A percentile compares a stretch with the other conserved stretches of the same genome.
phyloP scores from a whole-genome alignment of 2,113 vertebrate species.

The Taurulus bubalis region DNA sequence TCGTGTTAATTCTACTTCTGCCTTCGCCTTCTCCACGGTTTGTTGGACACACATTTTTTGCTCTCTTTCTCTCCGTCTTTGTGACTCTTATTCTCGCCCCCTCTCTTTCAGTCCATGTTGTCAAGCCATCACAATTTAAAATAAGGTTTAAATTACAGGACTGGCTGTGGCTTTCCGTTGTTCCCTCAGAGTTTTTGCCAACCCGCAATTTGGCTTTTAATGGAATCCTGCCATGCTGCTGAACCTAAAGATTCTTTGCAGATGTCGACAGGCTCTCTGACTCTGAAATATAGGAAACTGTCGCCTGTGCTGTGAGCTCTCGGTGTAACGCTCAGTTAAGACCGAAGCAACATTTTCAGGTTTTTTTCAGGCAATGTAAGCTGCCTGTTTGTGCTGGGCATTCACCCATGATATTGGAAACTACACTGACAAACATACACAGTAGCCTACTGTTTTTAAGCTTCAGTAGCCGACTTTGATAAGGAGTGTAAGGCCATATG shows the following conservation, averaged over 20 bases:
- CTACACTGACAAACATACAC: slow-evolving; percentile 10
- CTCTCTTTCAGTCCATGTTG: slow-evolving; percentile 74
- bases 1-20: background rate
- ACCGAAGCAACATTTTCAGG: slow-evolving; percentile 32
- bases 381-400: background rate
- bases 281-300: slow-evolving; percentile 89
- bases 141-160: slow-evolving; percentile 99
- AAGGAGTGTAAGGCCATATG: background rate
- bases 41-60: slow-evolving; percentile 34
- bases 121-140: slow-evolving; percentile 88
- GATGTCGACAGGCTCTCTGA: slow-evolving; percentile 93
- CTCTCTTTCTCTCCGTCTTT: slow-evolving; percentile 42
- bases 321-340: slow-evolving; percentile 42
- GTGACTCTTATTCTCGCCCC: slow-evolving; percentile 39
- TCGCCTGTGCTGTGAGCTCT: slow-evolving; percentile 57
- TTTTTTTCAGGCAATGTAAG: slow-evolving; percentile 51
- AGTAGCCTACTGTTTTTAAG: slow-evolving; percentile 9
- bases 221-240: slow-evolving; percentile 98
- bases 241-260: slow-evolving; percentile 97
- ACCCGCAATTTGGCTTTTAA: slow-evolving; percentile 98
- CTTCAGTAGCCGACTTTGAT: slow-evolving; percentile 1
- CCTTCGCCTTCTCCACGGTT: slow-evolving; percentile 5
- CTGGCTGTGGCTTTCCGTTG: slow-evolving; percentile 94
- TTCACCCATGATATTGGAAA: slow-evolving; percentile 20
- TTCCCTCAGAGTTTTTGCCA: slow-evolving; percentile 97